Conservation (phyloP, 2,113 vertebrate species). For the Hucho hucho region DNA sequence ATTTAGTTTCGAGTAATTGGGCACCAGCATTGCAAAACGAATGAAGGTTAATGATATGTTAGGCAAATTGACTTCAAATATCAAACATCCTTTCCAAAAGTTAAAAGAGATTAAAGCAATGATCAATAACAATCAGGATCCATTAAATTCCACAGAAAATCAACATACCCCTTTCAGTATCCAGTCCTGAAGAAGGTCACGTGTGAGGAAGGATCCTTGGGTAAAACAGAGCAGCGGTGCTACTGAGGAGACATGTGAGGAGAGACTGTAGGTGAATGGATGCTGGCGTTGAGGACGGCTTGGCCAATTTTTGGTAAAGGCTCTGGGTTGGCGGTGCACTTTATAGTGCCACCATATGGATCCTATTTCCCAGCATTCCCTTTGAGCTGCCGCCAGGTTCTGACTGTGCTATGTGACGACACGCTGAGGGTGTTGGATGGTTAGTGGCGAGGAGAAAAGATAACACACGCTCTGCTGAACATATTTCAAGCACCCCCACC, state of each 20-base stretch:
- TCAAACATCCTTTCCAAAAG: background rate
- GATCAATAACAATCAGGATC: background rate
- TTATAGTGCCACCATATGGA: slow-evolving; percentile 68
- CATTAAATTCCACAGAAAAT: background rate
- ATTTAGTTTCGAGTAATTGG: background rate
- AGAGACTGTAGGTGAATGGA: slow-evolving; percentile 41
- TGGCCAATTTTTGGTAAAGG: slow-evolving; percentile 52
- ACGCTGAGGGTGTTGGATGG: slow-evolving; percentile 56
- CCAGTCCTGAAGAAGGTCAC: slow-evolving; percentile 13
- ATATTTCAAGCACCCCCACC: slow-evolving; percentile 62
- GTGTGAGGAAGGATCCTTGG: slow-evolving; percentile 26
- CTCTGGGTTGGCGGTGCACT: slow-evolving; percentile 61
- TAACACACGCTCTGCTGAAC: slow-evolving; percentile 68
- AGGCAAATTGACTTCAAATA: background rate
- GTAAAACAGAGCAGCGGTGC: slow-evolving; percentile 38
- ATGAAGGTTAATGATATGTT: background rate
- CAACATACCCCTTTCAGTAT: slow-evolving; percentile 55
- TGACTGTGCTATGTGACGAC: slow-evolving; percentile 65
- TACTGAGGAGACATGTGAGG: slow-evolving; percentile 40
- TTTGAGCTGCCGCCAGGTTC: slow-evolving; percentile 60
- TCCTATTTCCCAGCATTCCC: slow-evolving; percentile 66
- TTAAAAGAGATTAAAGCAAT: background rate
- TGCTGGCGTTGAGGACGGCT: slow-evolving; percentile 46
- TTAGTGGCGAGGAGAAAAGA: slow-evolving; percentile 71
- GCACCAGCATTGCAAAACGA: background rate